These are phyloP conservation scores for Cepphus grylle DNA, from an alignment of 2,113 vertebrate genomes.

Conservation along the genomic window DNA sequence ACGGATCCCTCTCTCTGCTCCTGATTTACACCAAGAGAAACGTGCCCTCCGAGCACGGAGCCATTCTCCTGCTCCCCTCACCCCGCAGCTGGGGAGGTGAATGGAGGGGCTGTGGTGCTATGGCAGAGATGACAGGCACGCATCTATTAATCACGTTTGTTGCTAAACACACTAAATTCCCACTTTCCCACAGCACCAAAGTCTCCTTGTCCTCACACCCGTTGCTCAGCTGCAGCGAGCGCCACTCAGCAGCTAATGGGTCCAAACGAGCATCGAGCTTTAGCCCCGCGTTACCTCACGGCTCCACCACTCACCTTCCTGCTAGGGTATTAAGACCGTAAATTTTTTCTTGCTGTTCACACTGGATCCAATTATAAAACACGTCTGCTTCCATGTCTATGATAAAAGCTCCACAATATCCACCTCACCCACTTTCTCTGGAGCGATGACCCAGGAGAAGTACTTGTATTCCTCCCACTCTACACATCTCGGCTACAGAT, in stretches of 20 bases:
- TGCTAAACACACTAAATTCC: neutral
- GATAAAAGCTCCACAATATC: neutral
- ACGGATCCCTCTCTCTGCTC: neutral
- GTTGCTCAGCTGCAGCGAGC: neutral
- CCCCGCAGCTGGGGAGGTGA: neutral
- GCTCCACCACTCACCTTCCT: neutral
- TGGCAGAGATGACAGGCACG: neutral
- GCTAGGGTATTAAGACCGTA: neutral
- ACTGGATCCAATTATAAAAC: neutral
- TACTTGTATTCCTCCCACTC: neutral
- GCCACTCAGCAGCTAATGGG: neutral
- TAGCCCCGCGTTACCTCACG: neutral
- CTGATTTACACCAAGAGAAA: neutral
- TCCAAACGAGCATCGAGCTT: neutral
- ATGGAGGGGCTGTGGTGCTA: neutral
- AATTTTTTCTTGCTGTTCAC: neutral
- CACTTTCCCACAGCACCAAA: neutral
- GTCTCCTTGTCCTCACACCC: neutral
- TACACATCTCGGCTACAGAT: neutral
- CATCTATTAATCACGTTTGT: neutral
- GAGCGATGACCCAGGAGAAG: neutral
- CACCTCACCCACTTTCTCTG: neutral
- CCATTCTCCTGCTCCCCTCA: neutral
- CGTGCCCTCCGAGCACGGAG: rapidly evolving
- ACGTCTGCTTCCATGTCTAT: neutral